These are phyloP conservation scores for Drosophila willistoni DNA, from an alignment of 1,140 invertebrate genomes.

Conservation along the genomic window DNA sequence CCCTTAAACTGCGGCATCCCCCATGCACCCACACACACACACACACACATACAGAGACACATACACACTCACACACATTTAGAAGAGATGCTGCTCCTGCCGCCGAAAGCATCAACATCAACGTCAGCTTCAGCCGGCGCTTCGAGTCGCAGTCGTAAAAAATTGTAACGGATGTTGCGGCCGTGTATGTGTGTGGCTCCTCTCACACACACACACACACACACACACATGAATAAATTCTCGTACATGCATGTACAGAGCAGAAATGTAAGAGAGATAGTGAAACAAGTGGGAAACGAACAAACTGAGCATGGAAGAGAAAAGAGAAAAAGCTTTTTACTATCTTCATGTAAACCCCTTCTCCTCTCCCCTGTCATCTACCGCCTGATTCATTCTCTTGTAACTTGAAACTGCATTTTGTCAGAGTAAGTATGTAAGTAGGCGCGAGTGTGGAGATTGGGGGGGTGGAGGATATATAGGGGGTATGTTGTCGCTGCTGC, in stretches of 20 bases:
- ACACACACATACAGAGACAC: slow-evolving; percentile 24
- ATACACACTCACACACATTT: slow-evolving; percentile 22
- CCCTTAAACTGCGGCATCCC: slow-evolving; percentile 69
- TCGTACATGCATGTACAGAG: slow-evolving; percentile 5
- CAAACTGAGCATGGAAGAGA: slow-evolving; percentile 30
- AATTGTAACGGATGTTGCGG: slow-evolving; percentile 80
- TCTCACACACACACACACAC: slow-evolving; percentile 33
- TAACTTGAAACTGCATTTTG: slow-evolving; percentile 63
- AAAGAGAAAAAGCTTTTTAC: slow-evolving; percentile 36
- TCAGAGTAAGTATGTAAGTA: slow-evolving; percentile 21
- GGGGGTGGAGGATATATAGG: slow-evolving; percentile 16
- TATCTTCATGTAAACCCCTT: slow-evolving; percentile 9
- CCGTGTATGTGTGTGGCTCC: slow-evolving; percentile 54
- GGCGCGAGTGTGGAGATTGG: not conserved
- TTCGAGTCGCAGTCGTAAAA: slow-evolving; percentile 68
- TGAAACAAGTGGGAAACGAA: slow-evolving; percentile 78
- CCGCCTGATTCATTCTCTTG: slow-evolving; percentile 33
- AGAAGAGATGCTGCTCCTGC: slow-evolving; percentile 23
- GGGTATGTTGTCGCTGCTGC: slow-evolving; percentile 24
- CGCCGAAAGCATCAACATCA: slow-evolving; percentile 67
- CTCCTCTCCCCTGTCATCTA: not conserved
- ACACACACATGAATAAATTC: not conserved
- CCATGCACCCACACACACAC: slow-evolving; percentile 30
- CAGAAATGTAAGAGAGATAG: slow-evolving; percentile 16
- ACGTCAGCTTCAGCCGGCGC: slow-evolving; percentile 56